Conservation (phyloP, 2,113 vertebrate species). For the Panthera leo region DNA sequence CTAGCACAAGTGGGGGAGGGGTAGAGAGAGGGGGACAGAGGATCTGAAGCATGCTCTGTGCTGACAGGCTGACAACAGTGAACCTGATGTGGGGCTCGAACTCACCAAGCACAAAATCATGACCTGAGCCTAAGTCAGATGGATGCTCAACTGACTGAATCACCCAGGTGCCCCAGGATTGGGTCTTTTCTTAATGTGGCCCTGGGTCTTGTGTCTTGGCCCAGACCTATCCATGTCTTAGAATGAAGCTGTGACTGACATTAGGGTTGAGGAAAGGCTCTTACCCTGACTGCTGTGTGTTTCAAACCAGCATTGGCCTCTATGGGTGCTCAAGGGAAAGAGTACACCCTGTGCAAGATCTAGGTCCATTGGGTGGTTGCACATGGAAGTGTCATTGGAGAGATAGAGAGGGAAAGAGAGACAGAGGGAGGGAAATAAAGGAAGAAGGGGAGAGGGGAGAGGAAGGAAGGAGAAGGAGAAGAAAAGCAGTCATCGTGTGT, state of each 20-base stretch:
- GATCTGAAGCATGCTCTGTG: no score
- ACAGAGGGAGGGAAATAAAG: no score
- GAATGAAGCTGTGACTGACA: not conserved
- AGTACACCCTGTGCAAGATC: not conserved
- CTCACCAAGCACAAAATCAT: no score
- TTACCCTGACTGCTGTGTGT: not conserved
- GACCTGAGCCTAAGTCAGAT: no score
- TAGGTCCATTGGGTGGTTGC: not conserved
- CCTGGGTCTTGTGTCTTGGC: not conserved
- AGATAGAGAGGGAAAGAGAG: no score
- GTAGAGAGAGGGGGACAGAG: no score
- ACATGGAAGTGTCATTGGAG: not conserved
- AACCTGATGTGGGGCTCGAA: no score
- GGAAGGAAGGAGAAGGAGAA: not conserved
- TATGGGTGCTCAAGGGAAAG: not conserved
- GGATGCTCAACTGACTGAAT: no score
- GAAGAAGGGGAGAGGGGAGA: rapidly evolving
- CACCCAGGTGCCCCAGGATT: no score
- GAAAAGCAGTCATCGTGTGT: not conserved
- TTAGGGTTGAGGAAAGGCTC: not conserved
- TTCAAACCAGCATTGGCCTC: not conserved
- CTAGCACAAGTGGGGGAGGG: no score
- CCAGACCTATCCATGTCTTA: not conserved
- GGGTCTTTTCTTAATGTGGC: not conserved
- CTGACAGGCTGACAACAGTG: no score